These are phyloP conservation scores for Sphenopsis melanotis DNA, from an alignment of 2,797 vertebrate genomes.

Conservation along the genomic window DNA sequence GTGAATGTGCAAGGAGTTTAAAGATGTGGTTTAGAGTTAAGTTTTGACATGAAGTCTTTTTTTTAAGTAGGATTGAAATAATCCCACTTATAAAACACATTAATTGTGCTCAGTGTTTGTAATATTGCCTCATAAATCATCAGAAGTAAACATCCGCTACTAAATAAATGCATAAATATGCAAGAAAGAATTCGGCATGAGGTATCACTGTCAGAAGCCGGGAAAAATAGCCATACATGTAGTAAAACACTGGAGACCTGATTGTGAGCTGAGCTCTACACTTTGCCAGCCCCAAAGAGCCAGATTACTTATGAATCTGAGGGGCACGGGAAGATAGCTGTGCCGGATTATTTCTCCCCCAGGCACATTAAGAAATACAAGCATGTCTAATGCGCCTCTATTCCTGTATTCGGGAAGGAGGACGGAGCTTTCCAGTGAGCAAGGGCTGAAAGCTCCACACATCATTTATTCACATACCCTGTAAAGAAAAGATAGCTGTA, in stretches of 20 bases:
- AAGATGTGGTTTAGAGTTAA: not conserved
- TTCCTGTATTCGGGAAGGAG: not conserved
- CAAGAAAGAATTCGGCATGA: not conserved
- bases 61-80: not conserved
- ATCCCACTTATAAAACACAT: not conserved
- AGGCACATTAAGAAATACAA: conserved; percentile 37
- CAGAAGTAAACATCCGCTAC: not conserved
- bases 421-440: not conserved
- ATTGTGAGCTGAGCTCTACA: not conserved
- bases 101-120: not conserved
- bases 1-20: not conserved
- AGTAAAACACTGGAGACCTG: conserved; percentile 4
- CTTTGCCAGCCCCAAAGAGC: not conserved
- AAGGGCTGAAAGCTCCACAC: conserved; percentile 7
- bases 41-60: not conserved
- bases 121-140: not conserved
- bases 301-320: conserved; percentile 20
- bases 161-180: not conserved
- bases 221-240: not conserved
- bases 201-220: not conserved
- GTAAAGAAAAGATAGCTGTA: not conserved
- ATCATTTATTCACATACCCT: conserved; percentile 27
- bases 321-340: not conserved
- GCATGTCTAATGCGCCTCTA: not conserved
- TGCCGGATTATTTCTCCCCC: conserved; percentile 14